These are phyloP conservation scores for Diaperis boleti DNA, from an alignment of 2,888 invertebrate genomes.

Conservation along the genomic window DNA sequence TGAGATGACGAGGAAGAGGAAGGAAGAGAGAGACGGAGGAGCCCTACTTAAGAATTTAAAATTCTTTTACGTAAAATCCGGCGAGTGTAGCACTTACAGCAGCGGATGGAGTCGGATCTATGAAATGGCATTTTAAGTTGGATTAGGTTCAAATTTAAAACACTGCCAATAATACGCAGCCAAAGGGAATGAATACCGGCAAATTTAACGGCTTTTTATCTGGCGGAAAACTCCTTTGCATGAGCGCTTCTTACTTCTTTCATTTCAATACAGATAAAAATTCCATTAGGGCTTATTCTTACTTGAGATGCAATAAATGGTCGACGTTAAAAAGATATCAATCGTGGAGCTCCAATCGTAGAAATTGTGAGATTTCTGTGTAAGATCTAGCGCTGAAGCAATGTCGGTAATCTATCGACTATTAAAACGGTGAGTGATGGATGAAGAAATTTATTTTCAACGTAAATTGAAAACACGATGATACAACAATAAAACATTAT, in stretches of 20 bases:
- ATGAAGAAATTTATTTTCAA: too few relatives aligned
- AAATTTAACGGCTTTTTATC: conserved; percentile 57
- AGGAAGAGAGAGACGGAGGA: conserved; percentile 46
- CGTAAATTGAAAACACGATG: too few relatives aligned
- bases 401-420: too few relatives aligned
- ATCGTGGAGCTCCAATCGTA: too few relatives aligned
- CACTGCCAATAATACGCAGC: conserved; percentile 66
- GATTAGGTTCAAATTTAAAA: conserved; percentile 68
- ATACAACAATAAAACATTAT: too few relatives aligned
- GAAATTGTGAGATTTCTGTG: too few relatives aligned
- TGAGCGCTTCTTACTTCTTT: conserved; percentile 50
- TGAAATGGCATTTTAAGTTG: conserved; percentile 69
- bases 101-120: conserved; percentile 64
- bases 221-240: conserved; percentile 51
- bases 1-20: conserved; percentile 25
- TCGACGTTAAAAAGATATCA: conserved; percentile 33
- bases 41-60: conserved; percentile 67
- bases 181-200: conserved; percentile 61
- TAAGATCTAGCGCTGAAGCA: too few relatives aligned
- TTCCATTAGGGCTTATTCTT: conserved; percentile 40
- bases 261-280: conserved; percentile 46
- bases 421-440: too few relatives aligned
- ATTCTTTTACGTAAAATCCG: conserved; percentile 67
- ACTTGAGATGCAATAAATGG: conserved; percentile 36
- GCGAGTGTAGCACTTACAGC: conserved; percentile 65